These are phyloP conservation scores for Stichopus chloronotus DNA, from an alignment of 35 echinoderm and acorn worm genomes.

Conservation along the genomic window DNA sequence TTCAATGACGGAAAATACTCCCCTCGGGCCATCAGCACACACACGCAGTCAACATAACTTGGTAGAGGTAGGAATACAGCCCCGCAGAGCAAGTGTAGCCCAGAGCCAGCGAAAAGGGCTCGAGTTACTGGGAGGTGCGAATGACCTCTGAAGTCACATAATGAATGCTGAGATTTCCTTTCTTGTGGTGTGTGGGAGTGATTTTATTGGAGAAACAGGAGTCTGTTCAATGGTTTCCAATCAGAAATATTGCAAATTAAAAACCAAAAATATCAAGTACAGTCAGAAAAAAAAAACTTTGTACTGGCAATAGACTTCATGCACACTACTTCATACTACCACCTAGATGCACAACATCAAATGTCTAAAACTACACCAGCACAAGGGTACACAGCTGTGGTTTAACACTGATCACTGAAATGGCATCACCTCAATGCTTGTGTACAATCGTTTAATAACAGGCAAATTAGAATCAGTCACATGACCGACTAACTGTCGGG, in stretches of 20 bases:
- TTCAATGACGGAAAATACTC: slow-evolving; percentile 44
- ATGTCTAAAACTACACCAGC: too few species aligned
- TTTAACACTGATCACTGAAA: too few species aligned
- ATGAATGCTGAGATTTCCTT: slow-evolving; percentile 42
- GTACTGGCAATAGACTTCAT: neutral
- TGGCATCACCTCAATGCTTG: too few species aligned
- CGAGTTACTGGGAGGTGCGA: slow-evolving; percentile 48
- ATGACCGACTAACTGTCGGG: too few species aligned
- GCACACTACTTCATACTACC: too few species aligned
- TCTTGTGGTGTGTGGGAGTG: slow-evolving; percentile 18
- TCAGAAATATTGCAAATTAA: neutral
- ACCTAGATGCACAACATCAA: too few species aligned
- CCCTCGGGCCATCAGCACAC: slow-evolving; percentile 41
- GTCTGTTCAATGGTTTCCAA: neutral
- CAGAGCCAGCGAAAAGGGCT: slow-evolving; percentile 9
- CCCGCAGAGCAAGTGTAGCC: slow-evolving; percentile 48
- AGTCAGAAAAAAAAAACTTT: neutral
- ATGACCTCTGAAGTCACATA: slow-evolving; percentile 52
- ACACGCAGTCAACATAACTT: slow-evolving; percentile 28
- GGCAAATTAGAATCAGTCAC: too few species aligned
- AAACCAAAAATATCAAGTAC: neutral
- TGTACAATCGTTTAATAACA: too few species aligned
- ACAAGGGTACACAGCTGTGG: too few species aligned
- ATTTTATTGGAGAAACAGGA: neutral
- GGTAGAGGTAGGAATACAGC: slow-evolving; percentile 22